phyloP scores from a whole-genome alignment of 53 echinoderm and acorn worm genomes.

The Holothuria leucospilota region DNA sequence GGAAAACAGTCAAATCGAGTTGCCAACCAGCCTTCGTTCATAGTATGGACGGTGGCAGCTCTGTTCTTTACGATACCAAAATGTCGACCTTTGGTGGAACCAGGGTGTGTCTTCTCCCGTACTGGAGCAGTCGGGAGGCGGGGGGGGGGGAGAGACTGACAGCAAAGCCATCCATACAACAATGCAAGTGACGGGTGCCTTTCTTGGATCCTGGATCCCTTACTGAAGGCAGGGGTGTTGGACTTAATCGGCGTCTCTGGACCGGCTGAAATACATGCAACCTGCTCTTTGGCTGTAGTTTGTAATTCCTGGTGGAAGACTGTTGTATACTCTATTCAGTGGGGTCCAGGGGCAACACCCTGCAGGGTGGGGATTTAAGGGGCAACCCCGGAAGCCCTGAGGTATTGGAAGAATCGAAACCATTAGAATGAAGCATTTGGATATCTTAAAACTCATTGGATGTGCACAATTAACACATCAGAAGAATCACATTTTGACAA shows the following conservation, averaged over 20 bases:
- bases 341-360: too few relatives aligned
- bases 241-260: not conserved
- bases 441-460: too few relatives aligned
- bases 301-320: conserved; percentile 52
- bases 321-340: conserved; percentile 40
- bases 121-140: not conserved
- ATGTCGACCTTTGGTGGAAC: not conserved
- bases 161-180: conserved; percentile 36
- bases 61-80: not conserved
- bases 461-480: too few relatives aligned
- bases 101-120: not conserved
- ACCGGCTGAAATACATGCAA: conserved; percentile 3
- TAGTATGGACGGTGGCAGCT: not conserved
- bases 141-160: not conserved
- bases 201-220: conserved; percentile 30
- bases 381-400: too few relatives aligned
- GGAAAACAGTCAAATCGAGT: conserved; percentile 8
- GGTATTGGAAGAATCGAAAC: too few relatives aligned
- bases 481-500: too few relatives aligned
- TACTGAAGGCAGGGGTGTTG: conserved; percentile 1
- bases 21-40: not conserved
- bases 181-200: conserved; percentile 10
- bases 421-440: too few relatives aligned
- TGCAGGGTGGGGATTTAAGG: too few relatives aligned
- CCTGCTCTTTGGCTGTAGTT: conserved; percentile 31